phyloP scores from a whole-genome alignment of 2,113 vertebrate genomes.

The Saguinus imperator region DNA sequence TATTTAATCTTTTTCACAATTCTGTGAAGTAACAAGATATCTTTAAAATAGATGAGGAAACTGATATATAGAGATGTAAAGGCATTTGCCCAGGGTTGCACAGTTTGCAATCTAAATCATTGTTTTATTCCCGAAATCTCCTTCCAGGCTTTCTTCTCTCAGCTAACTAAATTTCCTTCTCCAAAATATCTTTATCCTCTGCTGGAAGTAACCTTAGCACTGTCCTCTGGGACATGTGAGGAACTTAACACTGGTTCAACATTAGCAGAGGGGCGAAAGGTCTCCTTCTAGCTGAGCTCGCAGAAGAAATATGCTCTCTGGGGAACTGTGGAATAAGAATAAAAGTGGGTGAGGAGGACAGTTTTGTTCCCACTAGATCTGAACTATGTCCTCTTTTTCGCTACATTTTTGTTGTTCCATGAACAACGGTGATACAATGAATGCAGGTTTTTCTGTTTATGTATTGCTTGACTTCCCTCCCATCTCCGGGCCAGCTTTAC shows the following conservation, averaged over 20 bases:
- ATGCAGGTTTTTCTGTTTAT: conserved; percentile 16
- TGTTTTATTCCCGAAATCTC: not conserved
- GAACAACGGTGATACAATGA: not conserved
- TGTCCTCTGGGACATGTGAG: not conserved
- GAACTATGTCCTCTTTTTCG: not conserved
- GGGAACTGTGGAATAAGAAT: not conserved
- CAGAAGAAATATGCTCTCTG: not conserved
- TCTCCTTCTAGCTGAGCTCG: not conserved
- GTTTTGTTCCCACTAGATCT: conserved; percentile 1
- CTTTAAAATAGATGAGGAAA: conserved; percentile 8
- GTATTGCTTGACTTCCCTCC: not conserved
- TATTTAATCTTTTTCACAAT: conserved; percentile 22
- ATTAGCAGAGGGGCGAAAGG: not conserved
- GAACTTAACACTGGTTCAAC: conserved; percentile 29
- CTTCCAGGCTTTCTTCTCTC: not conserved
- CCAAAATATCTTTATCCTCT: conserved; percentile 21
- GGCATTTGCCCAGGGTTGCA: not conserved
- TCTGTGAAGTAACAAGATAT: conserved; percentile 22
- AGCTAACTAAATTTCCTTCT: not conserved
- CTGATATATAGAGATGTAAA: not conserved
- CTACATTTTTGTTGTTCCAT: not conserved
- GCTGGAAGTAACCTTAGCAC: conserved; percentile 2
- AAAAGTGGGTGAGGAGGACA: not conserved
- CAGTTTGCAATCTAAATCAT: not conserved
- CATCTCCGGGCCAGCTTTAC: not conserved